Percentiles rank a stretch among this genome's conserved stretches.
phyloP scores from a whole-genome alignment of 2,113 vertebrate species.

The Anoura caudifer region DNA sequence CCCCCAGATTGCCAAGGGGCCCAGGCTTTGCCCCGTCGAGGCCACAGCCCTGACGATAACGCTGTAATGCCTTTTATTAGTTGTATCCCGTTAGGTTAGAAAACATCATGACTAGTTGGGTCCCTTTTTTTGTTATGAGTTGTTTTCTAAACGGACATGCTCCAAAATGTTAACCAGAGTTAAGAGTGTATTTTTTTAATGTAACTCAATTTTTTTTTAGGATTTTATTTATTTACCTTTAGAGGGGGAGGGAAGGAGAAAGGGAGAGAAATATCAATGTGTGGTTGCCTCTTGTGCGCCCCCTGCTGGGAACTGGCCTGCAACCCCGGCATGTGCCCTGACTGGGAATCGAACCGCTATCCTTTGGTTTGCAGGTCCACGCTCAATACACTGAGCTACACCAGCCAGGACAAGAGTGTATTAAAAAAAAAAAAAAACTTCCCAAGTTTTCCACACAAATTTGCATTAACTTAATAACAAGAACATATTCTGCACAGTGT shows the following conservation, averaged over 20 bases:
- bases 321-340: too few species aligned
- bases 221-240: too few species aligned
- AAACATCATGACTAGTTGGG: neutral
- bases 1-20: neutral
- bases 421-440: neutral
- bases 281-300: too few species aligned
- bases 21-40: neutral
- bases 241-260: too few species aligned
- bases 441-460: neutral
- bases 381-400: too few species aligned
- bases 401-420: too few species aligned
- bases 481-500: neutral
- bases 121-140: neutral
- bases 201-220: too few species aligned
- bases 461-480: neutral
- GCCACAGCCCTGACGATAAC: neutral
- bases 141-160: neutral
- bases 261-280: too few species aligned
- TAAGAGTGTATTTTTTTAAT: neutral
- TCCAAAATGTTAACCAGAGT: neutral
- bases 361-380: too few species aligned
- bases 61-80: neutral
- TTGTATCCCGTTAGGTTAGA: neutral
- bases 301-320: too few species aligned
- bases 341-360: too few species aligned